Percentiles rank a stretch among this genome's conserved stretches.
These are phyloP conservation scores for Eristalis arbustorum DNA, from an alignment of 2,888 invertebrate genomes.

Conservation along the genomic window DNA sequence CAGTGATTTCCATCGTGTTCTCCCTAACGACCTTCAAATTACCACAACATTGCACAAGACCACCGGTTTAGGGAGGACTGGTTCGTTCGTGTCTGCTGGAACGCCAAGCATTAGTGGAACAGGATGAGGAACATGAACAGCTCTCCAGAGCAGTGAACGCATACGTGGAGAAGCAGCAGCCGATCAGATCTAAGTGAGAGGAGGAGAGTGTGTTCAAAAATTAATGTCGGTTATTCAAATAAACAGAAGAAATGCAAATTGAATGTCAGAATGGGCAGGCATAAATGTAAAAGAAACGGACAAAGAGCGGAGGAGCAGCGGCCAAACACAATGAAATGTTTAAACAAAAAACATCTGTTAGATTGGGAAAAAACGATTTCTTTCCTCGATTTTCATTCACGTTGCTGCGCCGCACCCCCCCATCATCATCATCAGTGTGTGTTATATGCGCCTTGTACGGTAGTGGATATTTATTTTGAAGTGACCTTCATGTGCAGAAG, in stretches of 20 bases:
- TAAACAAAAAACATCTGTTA: slow-evolving; percentile 51
- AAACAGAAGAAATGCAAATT: slow-evolving; percentile 62
- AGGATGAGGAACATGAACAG: neutral
- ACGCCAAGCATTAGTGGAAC: neutral
- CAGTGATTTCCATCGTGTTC: slow-evolving; percentile 55
- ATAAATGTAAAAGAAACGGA: slow-evolving; percentile 6
- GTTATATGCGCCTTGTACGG: neutral
- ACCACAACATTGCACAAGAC: slow-evolving; percentile 51
- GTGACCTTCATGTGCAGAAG: slow-evolving; percentile 64
- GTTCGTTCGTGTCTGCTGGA: neutral
- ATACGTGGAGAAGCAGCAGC: neutral
- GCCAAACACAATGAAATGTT: slow-evolving; percentile 13
- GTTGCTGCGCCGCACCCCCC: neutral
- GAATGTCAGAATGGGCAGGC: slow-evolving; percentile 38
- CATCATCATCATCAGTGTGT: no score
- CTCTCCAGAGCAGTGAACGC: neutral
- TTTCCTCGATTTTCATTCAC: slow-evolving; percentile 1
- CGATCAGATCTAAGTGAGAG: slow-evolving; percentile 26
- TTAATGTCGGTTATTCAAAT: slow-evolving; percentile 62
- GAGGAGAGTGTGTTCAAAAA: slow-evolving; percentile 55
- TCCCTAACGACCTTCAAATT: slow-evolving; percentile 68
- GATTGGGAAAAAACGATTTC: slow-evolving; percentile 35
- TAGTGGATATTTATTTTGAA: slow-evolving; percentile 37
- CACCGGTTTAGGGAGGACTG: neutral
- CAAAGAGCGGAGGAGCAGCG: neutral